Base-by-base conservation (phyloP, 2,888 invertebrate genomes). In the Cantharis flavilabris region DNA sequence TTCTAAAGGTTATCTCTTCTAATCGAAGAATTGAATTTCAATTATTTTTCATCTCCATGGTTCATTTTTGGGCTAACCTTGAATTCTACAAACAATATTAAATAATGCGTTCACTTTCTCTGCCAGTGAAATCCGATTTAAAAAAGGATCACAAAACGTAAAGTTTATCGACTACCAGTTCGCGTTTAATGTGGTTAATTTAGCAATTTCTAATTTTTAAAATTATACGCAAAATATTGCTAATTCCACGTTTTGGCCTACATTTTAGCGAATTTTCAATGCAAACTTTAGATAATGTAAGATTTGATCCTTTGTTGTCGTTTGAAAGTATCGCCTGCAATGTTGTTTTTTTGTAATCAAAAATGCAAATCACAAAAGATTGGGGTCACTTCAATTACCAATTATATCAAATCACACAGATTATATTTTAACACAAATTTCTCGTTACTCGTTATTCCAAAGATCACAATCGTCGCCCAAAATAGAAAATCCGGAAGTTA, bases 61-160 rank as follows among this genome's bases (percentile, higher is more conserved):
- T n/a, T 11, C n/a, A 49, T 2, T 49, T 67, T 14, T 67, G 26
- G 20, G 11, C n/a, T 67, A 23, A 14, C 65, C 65, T 67, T 67
- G 65, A 7, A 67, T 67, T 26, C n/a, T 16, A n/a, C 13, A 67
- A 11, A 49, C 20, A 64, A 23, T 67, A 26, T 23, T 67, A 20
- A 67, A 67, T 67, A 67, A 67, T 67, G 65, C 26, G 65, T 67
- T 67, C 65, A 26, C 65, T 67, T 67, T 67, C 65, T 67, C 49
- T n/a, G n/a, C 23, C 65, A 67, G 65, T 67, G 65, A 67, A 67
- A 67, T 67, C 26, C 26, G 20, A 67, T 67, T 23, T 49, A 49
- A 49, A 20, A 23, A 67, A 67, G 23, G 9, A 67, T 67, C 65
- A 67, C 65, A 20, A 20, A 67, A 14, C 9, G 13, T 11, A 20